Evolutionary conservation across 2,888 invertebrate genomes (phyloP).

Genomic region (Tholera decimalis): DNA sequence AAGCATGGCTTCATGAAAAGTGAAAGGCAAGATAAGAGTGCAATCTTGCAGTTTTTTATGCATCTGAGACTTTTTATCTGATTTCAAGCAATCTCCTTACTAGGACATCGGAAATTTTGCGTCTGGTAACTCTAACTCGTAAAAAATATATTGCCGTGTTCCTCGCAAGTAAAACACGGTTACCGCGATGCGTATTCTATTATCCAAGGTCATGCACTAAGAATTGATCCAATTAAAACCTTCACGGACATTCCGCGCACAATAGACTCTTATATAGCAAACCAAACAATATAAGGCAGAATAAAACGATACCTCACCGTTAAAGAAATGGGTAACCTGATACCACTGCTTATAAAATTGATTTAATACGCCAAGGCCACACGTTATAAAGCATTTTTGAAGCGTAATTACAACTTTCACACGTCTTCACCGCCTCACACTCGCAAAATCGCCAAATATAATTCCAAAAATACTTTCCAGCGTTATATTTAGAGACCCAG

Average conservation of each 20-base stretch:
- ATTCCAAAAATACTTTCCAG: conserved; percentile 85
- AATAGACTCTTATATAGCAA: conserved; percentile 26
- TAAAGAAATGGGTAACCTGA: conserved; percentile 60
- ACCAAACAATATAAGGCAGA: conserved; percentile 13
- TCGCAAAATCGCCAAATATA: conserved; percentile 87
- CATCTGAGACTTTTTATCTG: neutral
- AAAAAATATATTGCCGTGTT: conserved; percentile 50
- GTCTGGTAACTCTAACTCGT: conserved; percentile 49
- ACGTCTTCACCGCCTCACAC: conserved; percentile 81
- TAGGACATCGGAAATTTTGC: conserved; percentile 31
- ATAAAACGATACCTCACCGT: conserved; percentile 38
- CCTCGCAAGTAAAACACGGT: conserved; percentile 46
- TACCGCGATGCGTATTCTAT: conserved; percentile 64
- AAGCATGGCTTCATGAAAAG: conserved; percentile 24
- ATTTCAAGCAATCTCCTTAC: neutral
- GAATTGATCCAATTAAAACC: conserved; percentile 67
- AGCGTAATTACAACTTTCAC: conserved; percentile 84
- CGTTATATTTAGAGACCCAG: conserved; percentile 86
- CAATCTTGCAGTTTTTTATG: conserved; percentile 9
- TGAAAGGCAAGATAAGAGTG: conserved; percentile 38
- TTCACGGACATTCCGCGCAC: conserved; percentile 34
- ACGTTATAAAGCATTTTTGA: conserved; percentile 64
- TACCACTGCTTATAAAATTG: conserved; percentile 57
- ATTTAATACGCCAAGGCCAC: conserved; percentile 77
- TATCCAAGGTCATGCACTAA: conserved; percentile 62